Base-by-base conservation (phyloP, 2,797 vertebrate genomes). In the Smutsia temminckii region DNA sequence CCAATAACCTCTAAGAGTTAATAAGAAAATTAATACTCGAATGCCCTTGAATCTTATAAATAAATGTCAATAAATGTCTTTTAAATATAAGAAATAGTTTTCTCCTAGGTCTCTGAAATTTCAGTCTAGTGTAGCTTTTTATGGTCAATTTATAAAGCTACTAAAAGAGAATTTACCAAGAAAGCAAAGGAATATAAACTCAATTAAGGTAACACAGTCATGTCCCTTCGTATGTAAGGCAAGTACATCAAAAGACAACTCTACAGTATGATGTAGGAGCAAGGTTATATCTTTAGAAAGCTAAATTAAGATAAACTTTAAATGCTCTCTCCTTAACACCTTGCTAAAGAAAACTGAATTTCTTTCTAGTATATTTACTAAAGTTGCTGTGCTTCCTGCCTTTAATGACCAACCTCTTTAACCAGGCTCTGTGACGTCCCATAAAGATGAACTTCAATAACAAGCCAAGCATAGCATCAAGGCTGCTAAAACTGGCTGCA, bases 291-390 rank as follows among this genome's bases (percentile, higher is more conserved):
- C 93, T 91, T 96, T 71, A 14, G 0, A 91, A 97, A 66, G 74
- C 94, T 96, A 97, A 96, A 97, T 96, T 91, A 97, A 97, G 95
- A 96, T 91, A 94, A 95, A 96, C 96, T 96, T 96, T 83, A 91
- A 95, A 96, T 96, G 49, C 83, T 95, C 83, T 92, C 88, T 85
- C 91, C 93, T 84, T 95, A 96, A 95, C 85, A 96, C 95, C 88
- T 93, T 89, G 81, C 94, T 96, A 81, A 95, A 83, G 85, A 95
- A 97, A 97, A 95, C 27, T 93, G 42, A 71, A 93, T 96, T 95
- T 78, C 93, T 96, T 94, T 94, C 91, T 85, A 53, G 75, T 96
- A 25, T 95, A 94, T 96, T 97, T 96, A 94, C 95, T 87, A 69
- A 94, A 57, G 79, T 96, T 84, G 32, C 91, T 84, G 40, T 94